Conservation (phyloP, 2,797 vertebrate genomes). For the Thalassophryne amazonica region DNA sequence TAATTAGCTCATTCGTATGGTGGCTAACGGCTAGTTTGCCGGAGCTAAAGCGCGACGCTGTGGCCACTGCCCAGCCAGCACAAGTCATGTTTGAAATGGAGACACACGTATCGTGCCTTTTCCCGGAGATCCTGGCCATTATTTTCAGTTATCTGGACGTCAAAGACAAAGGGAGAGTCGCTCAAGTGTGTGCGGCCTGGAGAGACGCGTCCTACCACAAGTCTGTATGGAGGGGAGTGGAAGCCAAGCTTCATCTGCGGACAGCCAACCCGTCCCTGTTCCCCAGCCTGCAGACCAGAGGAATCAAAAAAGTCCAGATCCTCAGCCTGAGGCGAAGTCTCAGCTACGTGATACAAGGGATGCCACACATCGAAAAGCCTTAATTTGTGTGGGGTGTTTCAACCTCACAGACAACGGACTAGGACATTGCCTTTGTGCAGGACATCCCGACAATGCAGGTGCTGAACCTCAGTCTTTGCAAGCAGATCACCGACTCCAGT, state of each 20-base stretch:
- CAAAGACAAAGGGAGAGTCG: slow-evolving; percentile 94
- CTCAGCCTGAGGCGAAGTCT: slow-evolving; percentile 94
- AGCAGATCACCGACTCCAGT: slow-evolving; percentile 98
- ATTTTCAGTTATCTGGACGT: slow-evolving; percentile 97
- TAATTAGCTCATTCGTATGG: slow-evolving; percentile 31
- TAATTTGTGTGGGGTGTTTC: slow-evolving; percentile 97
- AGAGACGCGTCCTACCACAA: slow-evolving; percentile 97
- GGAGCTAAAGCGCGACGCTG: slow-evolving; percentile 32
- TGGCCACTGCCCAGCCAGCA: slow-evolving; percentile 12
- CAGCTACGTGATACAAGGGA: slow-evolving; percentile 98
- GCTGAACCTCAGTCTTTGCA: slow-evolving; percentile 96
- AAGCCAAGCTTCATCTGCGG: slow-evolving; percentile 96
- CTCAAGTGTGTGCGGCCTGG: slow-evolving; percentile 96
- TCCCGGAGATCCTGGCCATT: slow-evolving; percentile 95
- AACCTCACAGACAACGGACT: slow-evolving; percentile 98
- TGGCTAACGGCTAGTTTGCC: slow-evolving; percentile 50
- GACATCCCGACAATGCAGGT: slow-evolving; percentile 93
- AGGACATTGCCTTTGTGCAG: slow-evolving; percentile 96
- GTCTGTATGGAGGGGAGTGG: slow-evolving; percentile 95
- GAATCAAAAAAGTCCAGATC: slow-evolving; percentile 95
- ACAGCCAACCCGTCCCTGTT: slow-evolving; percentile 97
- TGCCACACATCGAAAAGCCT: slow-evolving; percentile 98
- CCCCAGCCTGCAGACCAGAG: slow-evolving; percentile 94
- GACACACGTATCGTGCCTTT: slow-evolving; percentile 95
- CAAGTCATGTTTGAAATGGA: slow-evolving; percentile 84